A percentile compares a stretch with the other conserved stretches of the same genome.
phyloP scores from a whole-genome alignment of 2,888 invertebrate genomes.

The Leptura quadrifasciata region DNA sequence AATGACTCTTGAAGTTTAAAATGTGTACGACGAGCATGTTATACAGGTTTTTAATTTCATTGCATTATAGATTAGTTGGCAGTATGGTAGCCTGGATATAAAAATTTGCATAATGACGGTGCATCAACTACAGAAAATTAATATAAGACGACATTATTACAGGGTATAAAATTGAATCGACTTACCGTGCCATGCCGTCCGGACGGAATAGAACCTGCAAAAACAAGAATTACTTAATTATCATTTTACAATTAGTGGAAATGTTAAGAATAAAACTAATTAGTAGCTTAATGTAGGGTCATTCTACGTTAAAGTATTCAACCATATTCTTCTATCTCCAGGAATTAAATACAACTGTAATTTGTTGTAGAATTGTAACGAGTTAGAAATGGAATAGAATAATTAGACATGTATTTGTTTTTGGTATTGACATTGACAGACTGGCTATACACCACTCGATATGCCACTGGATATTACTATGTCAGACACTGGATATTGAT shows the following conservation, averaged over 20 bases:
- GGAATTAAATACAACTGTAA: no score
- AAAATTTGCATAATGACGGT: constrained; percentile 20
- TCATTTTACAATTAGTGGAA: neutral
- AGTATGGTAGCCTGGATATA: constrained; percentile 1
- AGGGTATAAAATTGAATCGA: constrained; percentile 17
- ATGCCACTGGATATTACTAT: no score
- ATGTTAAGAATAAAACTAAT: neutral
- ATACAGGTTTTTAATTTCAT: constrained; percentile 12
- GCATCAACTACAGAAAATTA: constrained; percentile 18
- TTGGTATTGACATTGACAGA: no score
- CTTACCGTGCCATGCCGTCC: neutral
- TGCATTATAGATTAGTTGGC: constrained; percentile 6
- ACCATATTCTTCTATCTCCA: no score
- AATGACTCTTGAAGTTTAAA: constrained; percentile 1
- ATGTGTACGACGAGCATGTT: constrained; percentile 5
- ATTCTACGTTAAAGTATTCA: no score
- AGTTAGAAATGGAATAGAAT: no score
- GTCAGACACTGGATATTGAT: no score
- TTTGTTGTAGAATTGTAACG: no score
- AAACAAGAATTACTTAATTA: neutral
- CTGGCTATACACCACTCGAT: no score
- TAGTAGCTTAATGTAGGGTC: neutral
- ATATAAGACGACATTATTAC: constrained; percentile 1
- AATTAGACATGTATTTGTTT: no score
- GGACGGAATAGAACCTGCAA: neutral